Evolutionary conservation across 2,113 vertebrate genomes (phyloP).

Genomic region (Pygoscelis antarcticus): DNA sequence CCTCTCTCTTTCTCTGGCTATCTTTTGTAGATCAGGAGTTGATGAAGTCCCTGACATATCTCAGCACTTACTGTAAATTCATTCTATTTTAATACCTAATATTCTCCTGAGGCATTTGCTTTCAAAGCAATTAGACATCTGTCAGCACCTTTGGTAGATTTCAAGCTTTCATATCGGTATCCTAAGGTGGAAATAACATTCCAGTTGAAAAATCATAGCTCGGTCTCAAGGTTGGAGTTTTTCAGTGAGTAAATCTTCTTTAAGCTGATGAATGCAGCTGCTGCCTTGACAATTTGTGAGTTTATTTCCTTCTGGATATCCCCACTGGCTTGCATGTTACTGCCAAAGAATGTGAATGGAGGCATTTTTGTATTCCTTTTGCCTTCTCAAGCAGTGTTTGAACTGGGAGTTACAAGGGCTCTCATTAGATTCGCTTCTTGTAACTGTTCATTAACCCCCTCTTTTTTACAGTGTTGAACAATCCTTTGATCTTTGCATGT

Average conservation of each 20-base stretch:
- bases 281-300: constrained; percentile 57
- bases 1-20: neutral
- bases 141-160: constrained; percentile 37
- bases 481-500: neutral
- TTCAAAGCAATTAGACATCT: constrained; percentile 65
- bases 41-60: constrained; percentile 23
- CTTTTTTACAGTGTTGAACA: neutral
- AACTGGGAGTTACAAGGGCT: constrained; percentile 17
- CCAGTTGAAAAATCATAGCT: constrained; percentile 50
- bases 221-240: constrained; percentile 21
- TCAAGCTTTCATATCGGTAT: constrained; percentile 32
- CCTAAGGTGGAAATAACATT: constrained; percentile 64
- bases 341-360: constrained; percentile 57
- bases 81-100: constrained; percentile 31
- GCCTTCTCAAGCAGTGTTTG: constrained; percentile 27
- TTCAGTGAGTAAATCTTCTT: constrained; percentile 62
- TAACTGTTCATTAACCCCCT: neutral
- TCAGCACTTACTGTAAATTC: constrained; percentile 34
- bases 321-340: constrained; percentile 44
- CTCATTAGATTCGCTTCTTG: constrained; percentile 17
- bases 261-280: constrained; percentile 61
- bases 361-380: constrained; percentile 32
- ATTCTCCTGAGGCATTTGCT: constrained; percentile 52
- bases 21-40: neutral
- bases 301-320: constrained; percentile 66